Evolutionary conservation across 2,888 invertebrate species (phyloP).

Genomic region (Lottia scabra): DNA sequence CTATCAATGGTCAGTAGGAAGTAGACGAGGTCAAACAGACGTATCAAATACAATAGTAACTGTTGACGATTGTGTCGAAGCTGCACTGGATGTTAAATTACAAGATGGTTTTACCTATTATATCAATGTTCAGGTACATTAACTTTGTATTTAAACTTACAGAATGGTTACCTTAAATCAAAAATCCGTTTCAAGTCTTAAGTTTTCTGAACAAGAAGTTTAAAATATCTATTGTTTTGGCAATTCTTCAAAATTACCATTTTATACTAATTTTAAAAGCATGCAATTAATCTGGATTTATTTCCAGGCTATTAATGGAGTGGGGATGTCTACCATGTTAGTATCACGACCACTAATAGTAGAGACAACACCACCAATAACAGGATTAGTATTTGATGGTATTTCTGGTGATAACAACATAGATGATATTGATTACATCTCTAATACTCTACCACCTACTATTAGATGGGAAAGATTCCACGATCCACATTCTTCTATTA

Average conservation of each 20-base stretch:
- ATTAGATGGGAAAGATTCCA: conserved; percentile 39
- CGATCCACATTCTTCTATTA: conserved; percentile 32
- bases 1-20: conserved; percentile 24
- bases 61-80: conserved; percentile 8
- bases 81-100: conserved; percentile 7
- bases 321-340: conserved; percentile 6
- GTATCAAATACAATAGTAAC: conserved; percentile 5
- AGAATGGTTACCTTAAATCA: too few relatives aligned
- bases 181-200: neutral
- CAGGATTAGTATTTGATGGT: conserved; percentile 39
- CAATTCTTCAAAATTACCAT: too few relatives aligned
- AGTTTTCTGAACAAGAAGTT: too few relatives aligned
- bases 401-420: neutral
- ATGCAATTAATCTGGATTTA: too few relatives aligned
- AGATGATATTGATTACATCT: conserved; percentile 32
- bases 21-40: conserved; percentile 26
- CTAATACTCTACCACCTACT: conserved; percentile 20
- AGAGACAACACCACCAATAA: conserved; percentile 44
- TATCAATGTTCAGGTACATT: conserved; percentile 26
- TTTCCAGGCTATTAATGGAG: conserved; percentile 16
- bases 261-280: too few relatives aligned
- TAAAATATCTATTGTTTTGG: too few relatives aligned
- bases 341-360: conserved; percentile 15
- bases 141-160: too few relatives aligned
- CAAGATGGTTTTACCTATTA: conserved; percentile 29